Percentiles rank a stretch among this genome's conserved stretches.
Evolutionary conservation across 2,888 invertebrate species (phyloP).

Genomic region (Himalopsyche japonica): DNA sequence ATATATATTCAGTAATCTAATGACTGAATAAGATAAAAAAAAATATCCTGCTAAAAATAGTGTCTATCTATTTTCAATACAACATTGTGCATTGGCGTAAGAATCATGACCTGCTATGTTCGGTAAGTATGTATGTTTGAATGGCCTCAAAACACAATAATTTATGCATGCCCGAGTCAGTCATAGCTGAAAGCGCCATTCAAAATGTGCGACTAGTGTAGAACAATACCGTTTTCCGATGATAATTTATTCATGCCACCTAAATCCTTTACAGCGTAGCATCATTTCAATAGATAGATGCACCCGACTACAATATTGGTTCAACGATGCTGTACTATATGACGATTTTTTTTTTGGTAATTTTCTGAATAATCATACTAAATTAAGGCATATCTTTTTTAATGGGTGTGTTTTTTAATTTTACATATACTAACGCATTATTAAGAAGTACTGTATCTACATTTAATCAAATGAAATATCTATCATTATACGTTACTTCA

Average conservation of each 20-base stretch:
- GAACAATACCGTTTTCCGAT: neutral
- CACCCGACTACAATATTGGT: neutral
- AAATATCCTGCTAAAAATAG: too few relatives aligned
- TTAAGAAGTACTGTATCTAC: too few relatives aligned
- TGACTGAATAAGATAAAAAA: too few relatives aligned
- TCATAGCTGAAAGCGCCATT: neutral
- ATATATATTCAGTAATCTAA: too few relatives aligned
- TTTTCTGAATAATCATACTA: too few relatives aligned
- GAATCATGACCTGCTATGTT: neutral
- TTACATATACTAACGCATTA: too few relatives aligned
- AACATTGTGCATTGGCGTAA: neutral
- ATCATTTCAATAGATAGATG: neutral
- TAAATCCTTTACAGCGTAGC: neutral
- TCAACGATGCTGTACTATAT: neutral
- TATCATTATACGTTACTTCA: too few relatives aligned
- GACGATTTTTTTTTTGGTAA: too few relatives aligned
- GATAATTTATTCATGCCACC: constrained; percentile 10
- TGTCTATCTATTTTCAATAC: neutral
- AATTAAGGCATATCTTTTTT: too few relatives aligned
- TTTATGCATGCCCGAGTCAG: neutral
- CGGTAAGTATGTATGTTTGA: neutral
- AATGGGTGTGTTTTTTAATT: too few relatives aligned
- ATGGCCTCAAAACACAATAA: neutral
- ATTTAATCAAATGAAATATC: too few relatives aligned
- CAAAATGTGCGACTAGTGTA: neutral